Conservation (phyloP, 2,888 invertebrate genomes). For the Lumbricus terrestris region DNA sequence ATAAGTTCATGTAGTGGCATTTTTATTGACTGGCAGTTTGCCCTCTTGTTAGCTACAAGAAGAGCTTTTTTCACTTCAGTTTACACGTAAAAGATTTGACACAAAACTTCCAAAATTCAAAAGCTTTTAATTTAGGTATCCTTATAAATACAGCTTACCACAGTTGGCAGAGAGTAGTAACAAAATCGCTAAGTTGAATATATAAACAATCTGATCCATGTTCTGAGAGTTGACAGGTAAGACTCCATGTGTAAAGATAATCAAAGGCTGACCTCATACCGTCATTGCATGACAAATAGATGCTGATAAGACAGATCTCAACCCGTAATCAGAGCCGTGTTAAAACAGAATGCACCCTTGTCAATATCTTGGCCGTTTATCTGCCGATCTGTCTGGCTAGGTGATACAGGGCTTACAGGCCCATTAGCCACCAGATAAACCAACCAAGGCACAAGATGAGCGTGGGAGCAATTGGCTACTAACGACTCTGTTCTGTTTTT, state of each 20-base stretch:
- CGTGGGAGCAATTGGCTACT: background rate
- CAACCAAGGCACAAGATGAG: background rate
- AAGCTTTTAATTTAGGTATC: background rate
- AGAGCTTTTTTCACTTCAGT: background rate
- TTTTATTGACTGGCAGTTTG: background rate
- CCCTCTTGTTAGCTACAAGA: background rate
- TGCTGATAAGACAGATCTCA: background rate
- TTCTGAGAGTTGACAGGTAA: background rate
- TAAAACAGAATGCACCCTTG: background rate
- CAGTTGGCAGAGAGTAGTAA: background rate
- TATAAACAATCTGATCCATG: conserved; percentile 3
- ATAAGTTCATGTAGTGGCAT: background rate
- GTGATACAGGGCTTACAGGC: background rate
- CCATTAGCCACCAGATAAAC: too few species aligned
- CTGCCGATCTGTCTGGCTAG: background rate
- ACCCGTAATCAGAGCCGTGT: background rate
- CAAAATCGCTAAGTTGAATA: background rate
- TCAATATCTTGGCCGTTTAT: background rate
- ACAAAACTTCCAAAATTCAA: background rate
- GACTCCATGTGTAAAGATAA: background rate
- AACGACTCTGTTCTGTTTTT: background rate
- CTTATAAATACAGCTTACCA: background rate
- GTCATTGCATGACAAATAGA: background rate
- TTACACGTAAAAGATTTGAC: background rate
- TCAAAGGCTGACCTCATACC: background rate